Evolutionary conservation across 2,113 vertebrate genomes (phyloP).

Genomic region (Camelus bactrianus): DNA sequence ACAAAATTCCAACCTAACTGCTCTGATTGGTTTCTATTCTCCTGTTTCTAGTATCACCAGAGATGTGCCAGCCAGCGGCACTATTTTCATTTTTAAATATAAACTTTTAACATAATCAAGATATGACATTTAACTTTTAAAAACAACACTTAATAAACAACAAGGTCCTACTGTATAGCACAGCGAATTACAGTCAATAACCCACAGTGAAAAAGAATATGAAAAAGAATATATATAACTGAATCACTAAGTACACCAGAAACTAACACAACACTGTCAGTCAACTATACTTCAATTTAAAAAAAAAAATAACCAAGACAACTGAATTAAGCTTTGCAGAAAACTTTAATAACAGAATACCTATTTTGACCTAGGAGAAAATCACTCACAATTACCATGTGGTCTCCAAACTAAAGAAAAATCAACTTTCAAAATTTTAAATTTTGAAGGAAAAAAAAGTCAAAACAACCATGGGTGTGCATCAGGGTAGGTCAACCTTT

Average conservation of each 20-base stretch:
- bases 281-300: too few species aligned
- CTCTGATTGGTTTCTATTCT: not conserved
- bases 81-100: conserved; percentile 36
- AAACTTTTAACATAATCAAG: conserved; percentile 3
- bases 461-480: not conserved
- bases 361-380: not conserved
- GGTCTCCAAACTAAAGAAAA: not conserved
- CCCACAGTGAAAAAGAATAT: too few species aligned
- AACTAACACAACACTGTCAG: too few species aligned
- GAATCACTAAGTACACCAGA: too few species aligned
- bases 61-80: not conserved
- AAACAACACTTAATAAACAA: not conserved
- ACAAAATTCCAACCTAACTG: not conserved
- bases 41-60: not conserved
- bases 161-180: too few species aligned
- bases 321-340: not conserved
- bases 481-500: not conserved
- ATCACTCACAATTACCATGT: not conserved
- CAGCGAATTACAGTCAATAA: too few species aligned
- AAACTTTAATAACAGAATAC: not conserved
- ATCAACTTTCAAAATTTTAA: not conserved
- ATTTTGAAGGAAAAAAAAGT: not conserved
- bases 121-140: not conserved
- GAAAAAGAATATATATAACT: too few species aligned
- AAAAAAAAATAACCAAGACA: not conserved